A percentile compares a stretch with the other conserved stretches of the same genome.
phyloP scores from a whole-genome alignment of 2,888 invertebrate species.

The Loripinus fragilis region DNA sequence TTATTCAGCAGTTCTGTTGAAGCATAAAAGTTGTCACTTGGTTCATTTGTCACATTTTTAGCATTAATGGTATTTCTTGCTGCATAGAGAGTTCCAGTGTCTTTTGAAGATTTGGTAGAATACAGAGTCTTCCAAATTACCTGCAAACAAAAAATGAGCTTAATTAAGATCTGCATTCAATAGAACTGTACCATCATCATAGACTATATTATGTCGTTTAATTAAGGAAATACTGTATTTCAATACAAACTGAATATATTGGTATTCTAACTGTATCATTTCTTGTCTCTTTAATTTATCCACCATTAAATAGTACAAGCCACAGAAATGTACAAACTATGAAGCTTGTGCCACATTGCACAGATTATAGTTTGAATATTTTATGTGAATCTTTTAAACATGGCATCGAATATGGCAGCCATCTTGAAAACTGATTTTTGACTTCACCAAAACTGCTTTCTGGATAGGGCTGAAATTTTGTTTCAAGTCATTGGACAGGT shows the following conservation, averaged over 20 bases:
- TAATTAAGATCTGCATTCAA: neutral
- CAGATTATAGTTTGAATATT: too few relatives aligned
- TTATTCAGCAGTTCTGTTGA: conserved; percentile 33
- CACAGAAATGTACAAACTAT: too few relatives aligned
- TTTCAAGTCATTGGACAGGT: too few relatives aligned
- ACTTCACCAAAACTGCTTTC: too few relatives aligned
- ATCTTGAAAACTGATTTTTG: too few relatives aligned
- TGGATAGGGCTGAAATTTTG: too few relatives aligned
- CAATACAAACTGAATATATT: neutral
- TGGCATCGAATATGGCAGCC: too few relatives aligned
- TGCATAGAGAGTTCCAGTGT: conserved; percentile 37
- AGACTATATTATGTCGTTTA: neutral
- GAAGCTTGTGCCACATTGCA: too few relatives aligned
- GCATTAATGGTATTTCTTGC: conserved; percentile 41
- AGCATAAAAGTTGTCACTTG: conserved; percentile 40
- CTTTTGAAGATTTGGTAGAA: conserved; percentile 25
- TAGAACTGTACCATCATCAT: neutral
- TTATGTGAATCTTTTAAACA: too few relatives aligned
- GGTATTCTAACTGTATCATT: neutral
- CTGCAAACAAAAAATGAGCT: neutral
- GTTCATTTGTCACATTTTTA: conserved; percentile 42
- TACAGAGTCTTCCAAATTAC: conserved; percentile 40
- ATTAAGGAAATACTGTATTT: neutral
- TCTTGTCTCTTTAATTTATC: neutral
- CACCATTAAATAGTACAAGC: too few relatives aligned